Evolutionary conservation across 2,113 vertebrate genomes (phyloP), one percentile per base, ranked within the genome.

Genomic region (Laterallus jamaicensis): DNA sequence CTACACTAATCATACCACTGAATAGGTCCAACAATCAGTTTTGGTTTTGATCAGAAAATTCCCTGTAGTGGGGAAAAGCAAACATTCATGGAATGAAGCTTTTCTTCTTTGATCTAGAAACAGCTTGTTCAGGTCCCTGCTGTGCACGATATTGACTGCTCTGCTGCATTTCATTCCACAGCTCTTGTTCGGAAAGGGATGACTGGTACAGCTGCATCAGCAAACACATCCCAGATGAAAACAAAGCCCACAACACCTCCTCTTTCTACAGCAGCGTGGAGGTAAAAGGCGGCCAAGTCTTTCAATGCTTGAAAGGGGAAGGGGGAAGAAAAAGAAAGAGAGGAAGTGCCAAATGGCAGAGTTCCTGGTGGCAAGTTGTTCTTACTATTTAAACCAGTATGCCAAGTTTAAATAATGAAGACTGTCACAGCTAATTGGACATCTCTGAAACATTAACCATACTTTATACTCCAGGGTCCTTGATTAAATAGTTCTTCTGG

Each of bases 141-240:
- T 90, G 24, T 86, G n/a, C 58, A 50, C 28, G 12, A 25, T 54
- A 77, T 42, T 95, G 47, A 97, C 25, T 69, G 80, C 60, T 92
- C 86, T 84, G 50, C 55, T 69, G 10, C 69, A 78, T 82, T 95
- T 83, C 28, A 78, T 49, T 95, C 83, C 68, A 29, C 97, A 99
- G 99, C 96, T 99, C 99, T 37, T 98, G 98, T 39, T 98, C 98
- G 1, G 99, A 99, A 95, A 98, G 99, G 79, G 99, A 99, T 17
- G 99, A 99, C 94, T 99, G 99, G 99, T 99, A 98, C 94, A 98
- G 98, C 97, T 98, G 98, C 70, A 98, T 99, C 86, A 98, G 97
- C 94, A 98, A 98, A 64, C 96, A 98, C 20, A 98, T 99, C 90
- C 98, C 98, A 6, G 99, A 99, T 91, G 98, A 99, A 75, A 93